phyloP scores from a whole-genome alignment of 2,888 invertebrate species.

The Caradrina kadenii region DNA sequence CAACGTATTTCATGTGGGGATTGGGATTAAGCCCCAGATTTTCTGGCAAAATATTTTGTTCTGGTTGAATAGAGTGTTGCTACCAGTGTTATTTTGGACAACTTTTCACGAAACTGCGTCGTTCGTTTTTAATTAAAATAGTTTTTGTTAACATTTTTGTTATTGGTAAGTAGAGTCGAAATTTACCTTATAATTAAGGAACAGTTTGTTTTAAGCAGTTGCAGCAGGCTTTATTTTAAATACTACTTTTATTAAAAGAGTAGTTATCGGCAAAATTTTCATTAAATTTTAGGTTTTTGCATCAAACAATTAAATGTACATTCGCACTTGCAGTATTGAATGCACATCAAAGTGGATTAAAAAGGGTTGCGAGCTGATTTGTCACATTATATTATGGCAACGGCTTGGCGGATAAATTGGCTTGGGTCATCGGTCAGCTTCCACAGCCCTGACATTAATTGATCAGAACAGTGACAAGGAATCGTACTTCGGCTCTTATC shows the following conservation, averaged over 20 bases:
- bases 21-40: conserved; percentile 37
- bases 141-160: neutral
- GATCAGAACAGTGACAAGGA: neutral
- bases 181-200: too few species aligned
- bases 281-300: too few species aligned
- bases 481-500: neutral
- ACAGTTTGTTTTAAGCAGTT: too few species aligned
- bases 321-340: neutral
- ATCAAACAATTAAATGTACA: too few species aligned
- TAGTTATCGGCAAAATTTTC: too few species aligned
- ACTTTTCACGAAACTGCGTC: neutral
- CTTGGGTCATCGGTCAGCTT: conserved; percentile 1
- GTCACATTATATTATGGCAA: conserved; percentile 39
- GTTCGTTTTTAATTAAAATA: neutral
- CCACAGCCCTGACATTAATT: conserved; percentile 25
- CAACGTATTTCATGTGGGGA: conserved; percentile 55
- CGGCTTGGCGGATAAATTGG: conserved; percentile 18
- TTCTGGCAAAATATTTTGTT: conserved; percentile 40
- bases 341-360: conserved; percentile 31
- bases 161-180: neutral
- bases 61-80: conserved; percentile 5
- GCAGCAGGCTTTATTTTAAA: too few species aligned
- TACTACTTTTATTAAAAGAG: too few species aligned
- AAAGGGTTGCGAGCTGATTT: conserved; percentile 4
- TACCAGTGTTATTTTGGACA: neutral